These are phyloP conservation scores for Pseudocheirus occidentalis DNA, from an alignment of 2,797 vertebrate genomes.

Conservation along the genomic window DNA sequence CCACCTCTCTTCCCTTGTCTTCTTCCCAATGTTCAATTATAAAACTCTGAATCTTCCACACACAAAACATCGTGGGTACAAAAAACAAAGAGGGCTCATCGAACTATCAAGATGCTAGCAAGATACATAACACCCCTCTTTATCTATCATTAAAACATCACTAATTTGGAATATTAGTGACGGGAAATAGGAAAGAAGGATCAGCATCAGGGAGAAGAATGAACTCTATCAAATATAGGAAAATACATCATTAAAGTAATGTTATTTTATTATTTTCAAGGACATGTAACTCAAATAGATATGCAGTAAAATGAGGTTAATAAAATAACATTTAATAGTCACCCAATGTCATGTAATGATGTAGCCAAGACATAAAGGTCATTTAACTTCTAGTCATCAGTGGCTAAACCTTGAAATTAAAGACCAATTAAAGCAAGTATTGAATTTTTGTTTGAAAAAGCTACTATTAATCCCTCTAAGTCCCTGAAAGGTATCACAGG, in stretches of 20 bases:
- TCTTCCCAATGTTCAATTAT: neutral
- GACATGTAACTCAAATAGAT: neutral
- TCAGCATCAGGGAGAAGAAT: neutral
- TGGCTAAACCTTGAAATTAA: neutral
- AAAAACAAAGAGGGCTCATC: neutral
- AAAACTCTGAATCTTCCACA: neutral
- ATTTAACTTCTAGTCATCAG: neutral
- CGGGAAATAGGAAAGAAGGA: neutral
- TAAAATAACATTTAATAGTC: neutral
- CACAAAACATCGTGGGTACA: neutral
- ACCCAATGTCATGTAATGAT: neutral
- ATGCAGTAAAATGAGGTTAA: neutral
- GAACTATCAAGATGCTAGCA: neutral
- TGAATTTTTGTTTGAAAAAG: neutral
- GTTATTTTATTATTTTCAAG: neutral
- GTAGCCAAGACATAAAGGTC: neutral
- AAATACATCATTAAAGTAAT: neutral
- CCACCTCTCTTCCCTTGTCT: neutral
- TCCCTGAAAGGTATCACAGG: neutral
- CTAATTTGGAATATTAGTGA: neutral
- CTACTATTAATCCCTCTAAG: neutral
- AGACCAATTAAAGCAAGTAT: neutral
- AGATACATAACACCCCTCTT: neutral
- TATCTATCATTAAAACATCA: neutral
- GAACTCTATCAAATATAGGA: neutral